phyloP scores from a whole-genome alignment of 2,797 vertebrate genomes.

The Gadopsis marmoratus region DNA sequence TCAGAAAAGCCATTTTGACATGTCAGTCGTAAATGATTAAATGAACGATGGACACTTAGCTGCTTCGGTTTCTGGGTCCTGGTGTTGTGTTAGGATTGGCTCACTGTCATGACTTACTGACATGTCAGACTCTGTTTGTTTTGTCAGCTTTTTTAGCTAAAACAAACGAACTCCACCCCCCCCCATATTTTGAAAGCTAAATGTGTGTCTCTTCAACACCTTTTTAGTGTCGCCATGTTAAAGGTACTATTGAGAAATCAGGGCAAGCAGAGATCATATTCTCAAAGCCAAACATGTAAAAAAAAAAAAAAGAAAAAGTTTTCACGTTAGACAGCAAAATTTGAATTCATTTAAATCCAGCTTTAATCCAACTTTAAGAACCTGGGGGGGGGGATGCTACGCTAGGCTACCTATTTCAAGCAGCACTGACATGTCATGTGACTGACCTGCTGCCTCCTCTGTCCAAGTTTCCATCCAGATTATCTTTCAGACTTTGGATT shows the following conservation, averaged over 20 bases:
- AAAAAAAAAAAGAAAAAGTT: not conserved
- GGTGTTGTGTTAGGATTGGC: not conserved
- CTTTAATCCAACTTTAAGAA: not conserved
- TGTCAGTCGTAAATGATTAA: too few relatives aligned
- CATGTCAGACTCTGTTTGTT: too few relatives aligned
- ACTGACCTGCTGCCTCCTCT: constrained; percentile 1
- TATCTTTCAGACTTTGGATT: constrained; percentile 54
- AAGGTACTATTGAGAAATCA: not conserved
- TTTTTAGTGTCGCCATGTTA: not conserved
- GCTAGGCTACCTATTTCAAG: not conserved
- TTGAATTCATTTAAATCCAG: not conserved
- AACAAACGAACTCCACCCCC: too few relatives aligned
- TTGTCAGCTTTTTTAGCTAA: too few relatives aligned
- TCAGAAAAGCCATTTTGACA: not conserved
- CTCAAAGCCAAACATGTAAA: not conserved
- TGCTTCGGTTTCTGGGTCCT: not conserved
- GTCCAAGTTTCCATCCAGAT: constrained; percentile 12
- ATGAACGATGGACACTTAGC: not conserved
- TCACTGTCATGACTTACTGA: not conserved
- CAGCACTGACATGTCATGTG: constrained; percentile 19
- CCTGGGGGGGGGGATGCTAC: too few relatives aligned
- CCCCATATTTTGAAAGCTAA: too few relatives aligned
- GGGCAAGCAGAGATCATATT: not conserved
- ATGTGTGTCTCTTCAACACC: too few relatives aligned
- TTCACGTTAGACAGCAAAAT: not conserved